phyloP scores from a whole-genome alignment of 2,888 invertebrate species.

The Strigamia maritima region DNA sequence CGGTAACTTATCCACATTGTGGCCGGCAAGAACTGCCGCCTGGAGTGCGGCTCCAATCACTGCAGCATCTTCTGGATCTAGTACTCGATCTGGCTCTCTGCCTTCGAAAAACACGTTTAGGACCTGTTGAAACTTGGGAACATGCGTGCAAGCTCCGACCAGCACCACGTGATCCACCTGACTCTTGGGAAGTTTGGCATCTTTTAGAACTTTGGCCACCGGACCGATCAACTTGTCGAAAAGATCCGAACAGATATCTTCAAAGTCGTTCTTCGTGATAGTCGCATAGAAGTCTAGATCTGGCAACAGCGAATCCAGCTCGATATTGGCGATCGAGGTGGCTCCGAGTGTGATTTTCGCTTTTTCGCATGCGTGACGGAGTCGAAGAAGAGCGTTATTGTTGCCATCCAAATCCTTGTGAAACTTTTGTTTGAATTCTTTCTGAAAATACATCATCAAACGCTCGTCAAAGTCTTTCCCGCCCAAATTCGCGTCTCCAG shows the following conservation, averaged over 20 bases:
- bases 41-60: slow-evolving; percentile 36
- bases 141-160: slow-evolving; percentile 73
- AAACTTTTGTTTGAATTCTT: slow-evolving; percentile 52
- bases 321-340: slow-evolving; percentile 71
- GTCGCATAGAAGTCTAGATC: slow-evolving; percentile 98
- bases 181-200: background rate
- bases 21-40: slow-evolving; percentile 9
- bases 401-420: background rate
- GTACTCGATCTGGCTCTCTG: slow-evolving; percentile 77
- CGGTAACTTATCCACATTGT: background rate
- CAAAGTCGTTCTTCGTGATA: slow-evolving; percentile 95
- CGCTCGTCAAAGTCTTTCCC: slow-evolving; percentile 99
- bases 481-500: slow-evolving; percentile 72
- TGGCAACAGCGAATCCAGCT: slow-evolving; percentile 97
- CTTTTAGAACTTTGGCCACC: background rate
- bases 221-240: slow-evolving; percentile 33
- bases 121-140: slow-evolving; percentile 60
- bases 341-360: background rate
- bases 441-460: slow-evolving; percentile 98
- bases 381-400: background rate
- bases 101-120: slow-evolving; percentile 56
- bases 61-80: slow-evolving; percentile 14
- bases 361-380: slow-evolving; percentile 8
- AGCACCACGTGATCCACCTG: background rate
- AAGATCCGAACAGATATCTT: slow-evolving; percentile 84